A percentile compares a stretch with the other conserved stretches of the same genome.
Evolutionary conservation across 2,113 vertebrate genomes (phyloP).

Genomic region (Cnemophilus loriae): DNA sequence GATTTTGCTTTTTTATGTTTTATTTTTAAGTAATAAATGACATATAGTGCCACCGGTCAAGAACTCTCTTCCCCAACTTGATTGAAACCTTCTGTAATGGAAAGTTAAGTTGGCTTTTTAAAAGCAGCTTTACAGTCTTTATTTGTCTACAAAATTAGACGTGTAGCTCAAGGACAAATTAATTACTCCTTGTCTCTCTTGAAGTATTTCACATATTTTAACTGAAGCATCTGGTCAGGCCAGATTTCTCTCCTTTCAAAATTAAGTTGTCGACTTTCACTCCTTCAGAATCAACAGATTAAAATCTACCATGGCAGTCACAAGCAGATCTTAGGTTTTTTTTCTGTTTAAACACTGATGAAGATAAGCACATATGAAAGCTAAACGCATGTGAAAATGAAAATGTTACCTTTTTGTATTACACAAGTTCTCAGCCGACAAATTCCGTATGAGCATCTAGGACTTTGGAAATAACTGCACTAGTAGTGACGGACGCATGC

Average conservation of each 20-base stretch:
- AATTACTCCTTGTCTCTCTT: background rate
- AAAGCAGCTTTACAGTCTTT: constrained; percentile 43
- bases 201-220: background rate
- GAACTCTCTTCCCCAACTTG: background rate
- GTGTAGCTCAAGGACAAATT: background rate
- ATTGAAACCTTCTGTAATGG: constrained; percentile 24
- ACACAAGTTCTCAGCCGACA: background rate
- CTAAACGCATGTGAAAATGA: background rate
- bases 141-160: constrained; percentile 23
- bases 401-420: background rate
- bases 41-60: background rate
- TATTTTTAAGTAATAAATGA: background rate
- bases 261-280: background rate
- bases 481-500: background rate
- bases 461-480: background rate
- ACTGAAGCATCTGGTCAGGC: background rate
- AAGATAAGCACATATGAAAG: background rate
- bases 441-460: background rate
- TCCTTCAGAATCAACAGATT: background rate
- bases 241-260: constrained; percentile 9
- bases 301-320: background rate
- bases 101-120: constrained; percentile 28
- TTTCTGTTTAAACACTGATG: background rate
- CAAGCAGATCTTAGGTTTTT: background rate
- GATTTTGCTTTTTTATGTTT: background rate